Percentiles rank a stretch among this genome's conserved stretches.
Conservation (phyloP, 2,113 vertebrate genomes). For the Syngnathus scovelli region DNA sequence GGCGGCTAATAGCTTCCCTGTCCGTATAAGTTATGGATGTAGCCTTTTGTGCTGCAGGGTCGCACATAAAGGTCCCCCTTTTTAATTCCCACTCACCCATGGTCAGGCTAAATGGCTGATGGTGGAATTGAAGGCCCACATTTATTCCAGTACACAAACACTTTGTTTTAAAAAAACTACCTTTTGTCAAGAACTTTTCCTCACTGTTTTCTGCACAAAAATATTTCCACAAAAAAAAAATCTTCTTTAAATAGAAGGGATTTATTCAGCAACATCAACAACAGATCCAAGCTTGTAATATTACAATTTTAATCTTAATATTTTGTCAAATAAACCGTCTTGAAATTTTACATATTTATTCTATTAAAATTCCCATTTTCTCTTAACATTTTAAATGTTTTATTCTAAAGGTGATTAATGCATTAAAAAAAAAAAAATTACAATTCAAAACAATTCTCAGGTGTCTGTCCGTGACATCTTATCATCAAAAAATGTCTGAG, state of each 20-base stretch:
- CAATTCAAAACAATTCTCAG: background rate
- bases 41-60: conserved; percentile 73
- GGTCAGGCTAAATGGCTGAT: conserved; percentile 73
- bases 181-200: conserved; percentile 44
- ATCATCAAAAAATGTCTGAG: background rate
- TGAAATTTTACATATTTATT: background rate
- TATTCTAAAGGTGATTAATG: background rate
- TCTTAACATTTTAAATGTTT: background rate
- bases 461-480: background rate
- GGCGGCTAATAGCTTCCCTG: conserved; percentile 66
- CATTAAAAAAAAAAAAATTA: background rate
- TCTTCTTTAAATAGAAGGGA: background rate
- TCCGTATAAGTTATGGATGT: conserved; percentile 73
- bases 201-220: conserved; percentile 10
- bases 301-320: too few species aligned
- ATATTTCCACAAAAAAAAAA: conserved; percentile 36
- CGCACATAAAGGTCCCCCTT: conserved; percentile 72
- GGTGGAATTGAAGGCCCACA: conserved; percentile 63
- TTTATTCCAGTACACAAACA: conserved; percentile 50
- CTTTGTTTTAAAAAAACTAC: conserved; percentile 30
- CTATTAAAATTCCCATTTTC: background rate
- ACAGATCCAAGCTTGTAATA: background rate
- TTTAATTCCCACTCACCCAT: conserved; percentile 75
- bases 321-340: background rate
- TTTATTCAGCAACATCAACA: background rate